phyloP scores from a whole-genome alignment of 2,888 invertebrate genomes.

The Orchestes rusci region DNA sequence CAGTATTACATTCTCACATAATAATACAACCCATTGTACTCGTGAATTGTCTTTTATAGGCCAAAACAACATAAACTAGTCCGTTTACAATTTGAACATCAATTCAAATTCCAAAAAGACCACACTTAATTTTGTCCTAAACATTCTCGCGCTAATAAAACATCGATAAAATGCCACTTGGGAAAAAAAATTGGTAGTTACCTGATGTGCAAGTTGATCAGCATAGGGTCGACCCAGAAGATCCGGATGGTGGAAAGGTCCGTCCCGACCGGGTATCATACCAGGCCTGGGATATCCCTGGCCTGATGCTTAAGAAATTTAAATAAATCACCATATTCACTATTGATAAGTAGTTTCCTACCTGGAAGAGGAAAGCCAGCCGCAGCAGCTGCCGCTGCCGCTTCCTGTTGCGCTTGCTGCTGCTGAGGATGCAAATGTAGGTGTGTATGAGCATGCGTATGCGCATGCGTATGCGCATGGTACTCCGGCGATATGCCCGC shows the following conservation, averaged over 20 bases:
- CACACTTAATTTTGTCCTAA: too few species aligned
- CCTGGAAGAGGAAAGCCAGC: conserved; percentile 55
- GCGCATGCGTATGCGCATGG: conserved; percentile 88
- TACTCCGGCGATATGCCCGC: conserved; percentile 83
- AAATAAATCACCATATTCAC: too few species aligned
- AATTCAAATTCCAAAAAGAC: too few species aligned
- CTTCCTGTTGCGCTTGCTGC: conserved; percentile 66
- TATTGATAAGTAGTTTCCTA: too few species aligned
- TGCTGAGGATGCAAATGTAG: conserved; percentile 76
- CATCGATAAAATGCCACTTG: too few species aligned
- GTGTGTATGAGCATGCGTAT: conserved; percentile 87
- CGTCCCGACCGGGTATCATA: conserved; percentile 52
- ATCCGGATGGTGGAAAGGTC: conserved; percentile 67
- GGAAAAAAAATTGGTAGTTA: too few species aligned
- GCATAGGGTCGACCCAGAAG: conserved; percentile 74
- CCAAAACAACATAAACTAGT: too few species aligned
- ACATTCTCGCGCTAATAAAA: too few species aligned
- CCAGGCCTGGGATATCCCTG: conserved; percentile 56
- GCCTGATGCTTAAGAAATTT: conserved; percentile 42
- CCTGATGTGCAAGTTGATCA: conserved; percentile 71
- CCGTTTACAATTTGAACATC: too few species aligned
- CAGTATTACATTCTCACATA: too few species aligned
- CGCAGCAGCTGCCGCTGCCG: conserved; percentile 47
- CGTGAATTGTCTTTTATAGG: too few species aligned
- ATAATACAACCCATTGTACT: too few species aligned